These are phyloP conservation scores for Ostrea edulis DNA, from an alignment of 1,140 invertebrate genomes.

Conservation along the genomic window DNA sequence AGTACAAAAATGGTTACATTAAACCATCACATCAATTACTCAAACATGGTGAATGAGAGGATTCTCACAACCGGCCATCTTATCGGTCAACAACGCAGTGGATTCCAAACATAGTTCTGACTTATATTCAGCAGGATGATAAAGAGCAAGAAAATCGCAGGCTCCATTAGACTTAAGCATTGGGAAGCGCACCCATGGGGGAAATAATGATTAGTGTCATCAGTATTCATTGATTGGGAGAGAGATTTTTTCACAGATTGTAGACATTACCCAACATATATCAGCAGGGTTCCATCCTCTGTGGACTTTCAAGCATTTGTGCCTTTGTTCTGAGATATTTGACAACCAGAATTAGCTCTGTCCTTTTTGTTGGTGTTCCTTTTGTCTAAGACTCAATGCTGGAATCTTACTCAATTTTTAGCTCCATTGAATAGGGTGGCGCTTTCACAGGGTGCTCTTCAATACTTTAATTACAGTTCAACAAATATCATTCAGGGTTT, in stretches of 20 bases:
- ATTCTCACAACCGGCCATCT: no score
- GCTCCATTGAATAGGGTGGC: background rate
- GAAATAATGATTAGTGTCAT: background rate
- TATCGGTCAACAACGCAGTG: no score
- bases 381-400: background rate
- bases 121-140: background rate
- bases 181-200: background rate
- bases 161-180: background rate
- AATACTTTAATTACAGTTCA: constrained; percentile 1
- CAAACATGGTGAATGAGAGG: no score
- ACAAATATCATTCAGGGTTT: no score
- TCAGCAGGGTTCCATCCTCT: background rate
- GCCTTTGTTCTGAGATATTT: background rate
- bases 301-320: background rate
- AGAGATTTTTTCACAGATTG: background rate
- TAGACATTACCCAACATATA: background rate
- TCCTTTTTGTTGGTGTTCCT: background rate
- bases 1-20: no score
- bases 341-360: background rate
- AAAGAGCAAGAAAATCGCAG: background rate
- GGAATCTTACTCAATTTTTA: background rate
- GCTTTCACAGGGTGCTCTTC: background rate
- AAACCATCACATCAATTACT: no score
- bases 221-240: background rate
- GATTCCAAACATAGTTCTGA: background rate